Conservation (phyloP, 1,140 invertebrate species). For the Ptiloglossa arizonensis region DNA sequence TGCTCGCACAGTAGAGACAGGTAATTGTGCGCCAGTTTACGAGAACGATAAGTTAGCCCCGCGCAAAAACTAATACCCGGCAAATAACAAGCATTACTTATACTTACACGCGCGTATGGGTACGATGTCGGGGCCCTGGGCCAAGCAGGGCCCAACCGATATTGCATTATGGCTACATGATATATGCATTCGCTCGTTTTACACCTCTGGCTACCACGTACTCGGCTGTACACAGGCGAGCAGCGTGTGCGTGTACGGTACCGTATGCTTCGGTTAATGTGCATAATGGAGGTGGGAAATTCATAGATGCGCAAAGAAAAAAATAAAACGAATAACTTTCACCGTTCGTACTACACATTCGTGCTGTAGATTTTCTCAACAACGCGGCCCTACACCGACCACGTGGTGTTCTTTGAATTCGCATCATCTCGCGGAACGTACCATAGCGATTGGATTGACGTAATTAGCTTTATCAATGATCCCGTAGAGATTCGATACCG, state of each 20-base stretch:
- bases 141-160: constrained; percentile 56
- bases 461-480: no score
- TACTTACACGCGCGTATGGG: constrained; percentile 62
- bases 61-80: constrained; percentile 72
- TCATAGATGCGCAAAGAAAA: neutral
- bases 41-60: constrained; percentile 72
- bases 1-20: constrained; percentile 64
- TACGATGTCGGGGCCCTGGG: constrained; percentile 51
- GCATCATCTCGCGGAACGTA: no score
- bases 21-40: constrained; percentile 73
- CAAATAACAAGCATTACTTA: constrained; percentile 76
- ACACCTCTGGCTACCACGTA: constrained; percentile 62
- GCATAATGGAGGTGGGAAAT: constrained; percentile 19
- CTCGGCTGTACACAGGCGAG: neutral
- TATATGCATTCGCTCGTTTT: constrained; percentile 70
- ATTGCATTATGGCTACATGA: constrained; percentile 71
- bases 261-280: neutral
- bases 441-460: no score
- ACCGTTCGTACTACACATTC: no score
- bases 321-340: neutral
- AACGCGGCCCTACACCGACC: no score
- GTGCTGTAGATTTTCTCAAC: no score
- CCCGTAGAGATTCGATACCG: no score
- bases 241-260: constrained; percentile 3
- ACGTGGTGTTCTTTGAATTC: no score